Evolutionary conservation across 2,888 invertebrate genomes (phyloP).

Genomic region (Torymus tubicola): DNA sequence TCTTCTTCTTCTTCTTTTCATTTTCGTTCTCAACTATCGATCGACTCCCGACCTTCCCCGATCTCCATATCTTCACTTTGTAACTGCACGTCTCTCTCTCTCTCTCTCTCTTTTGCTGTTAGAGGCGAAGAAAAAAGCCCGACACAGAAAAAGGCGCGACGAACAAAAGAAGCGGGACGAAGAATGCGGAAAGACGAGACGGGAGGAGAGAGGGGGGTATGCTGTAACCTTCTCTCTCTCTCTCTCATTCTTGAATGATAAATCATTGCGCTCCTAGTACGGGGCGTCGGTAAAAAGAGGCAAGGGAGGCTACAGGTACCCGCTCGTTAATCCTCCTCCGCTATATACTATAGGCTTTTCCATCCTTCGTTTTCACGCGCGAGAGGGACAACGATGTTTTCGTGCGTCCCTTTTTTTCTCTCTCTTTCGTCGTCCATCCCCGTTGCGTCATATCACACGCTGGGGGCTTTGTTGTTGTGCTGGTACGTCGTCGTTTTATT

Average conservation of each 20-base stretch:
- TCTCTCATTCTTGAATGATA: conserved; percentile 55
- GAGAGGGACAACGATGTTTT: too few species aligned
- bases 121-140: conserved; percentile 13
- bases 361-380: conserved; percentile 24
- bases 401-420: too few species aligned
- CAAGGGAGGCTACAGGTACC: conserved; percentile 48
- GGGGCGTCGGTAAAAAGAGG: conserved; percentile 14
- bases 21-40: background rate
- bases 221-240: conserved; percentile 35
- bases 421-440: too few species aligned
- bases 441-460: too few species aligned
- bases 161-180: background rate
- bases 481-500: too few species aligned
- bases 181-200: conserved; percentile 43
- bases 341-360: conserved; percentile 49
- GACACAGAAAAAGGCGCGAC: conserved; percentile 17
- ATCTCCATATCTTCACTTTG: too few species aligned
- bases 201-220: background rate
- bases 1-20: background rate
- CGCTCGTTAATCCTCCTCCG: conserved; percentile 53
- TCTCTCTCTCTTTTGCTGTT: background rate
- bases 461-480: too few species aligned
- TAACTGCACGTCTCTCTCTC: too few species aligned
- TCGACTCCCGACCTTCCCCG: background rate
- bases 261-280: conserved; percentile 54